Conservation (phyloP, 2,888 invertebrate species). For the Chloromyia formosa region DNA sequence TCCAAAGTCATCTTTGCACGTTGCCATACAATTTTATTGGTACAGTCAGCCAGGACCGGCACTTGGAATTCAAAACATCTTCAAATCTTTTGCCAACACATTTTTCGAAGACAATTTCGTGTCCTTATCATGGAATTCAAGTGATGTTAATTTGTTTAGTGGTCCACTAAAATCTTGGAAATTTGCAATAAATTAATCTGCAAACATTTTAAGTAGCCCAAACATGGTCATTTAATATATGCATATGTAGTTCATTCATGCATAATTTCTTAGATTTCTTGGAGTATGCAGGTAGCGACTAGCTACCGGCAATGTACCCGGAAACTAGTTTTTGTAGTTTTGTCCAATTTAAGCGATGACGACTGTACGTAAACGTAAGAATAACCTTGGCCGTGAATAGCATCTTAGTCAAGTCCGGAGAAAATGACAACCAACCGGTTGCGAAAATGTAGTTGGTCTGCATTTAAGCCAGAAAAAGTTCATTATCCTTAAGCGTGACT, state of each 20-base stretch:
- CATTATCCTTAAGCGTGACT: neutral
- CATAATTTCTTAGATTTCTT: neutral
- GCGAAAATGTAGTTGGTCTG: neutral
- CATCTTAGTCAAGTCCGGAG: neutral
- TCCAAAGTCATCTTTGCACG: neutral
- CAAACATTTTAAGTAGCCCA: too few relatives aligned
- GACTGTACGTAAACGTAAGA: neutral
- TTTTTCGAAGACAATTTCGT: too few relatives aligned
- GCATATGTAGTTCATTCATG: neutral
- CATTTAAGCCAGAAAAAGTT: neutral
- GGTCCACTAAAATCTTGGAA: too few relatives aligned
- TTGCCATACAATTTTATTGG: neutral
- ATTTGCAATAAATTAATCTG: too few relatives aligned
- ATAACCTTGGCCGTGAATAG: conserved; percentile 1
- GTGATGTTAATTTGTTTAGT: too few relatives aligned
- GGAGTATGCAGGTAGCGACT: neutral
- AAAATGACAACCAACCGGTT: neutral
- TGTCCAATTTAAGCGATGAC: conserved; percentile 2
- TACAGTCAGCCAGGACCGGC: too few relatives aligned
- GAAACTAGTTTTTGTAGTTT: neutral
- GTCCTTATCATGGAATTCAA: too few relatives aligned
- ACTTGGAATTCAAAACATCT: too few relatives aligned
- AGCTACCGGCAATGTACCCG: neutral
- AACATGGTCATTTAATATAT: neutral
- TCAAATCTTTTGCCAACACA: too few relatives aligned